Evolutionary conservation across 2,797 vertebrate genomes (phyloP).

Genomic region (Malurus splendens): DNA sequence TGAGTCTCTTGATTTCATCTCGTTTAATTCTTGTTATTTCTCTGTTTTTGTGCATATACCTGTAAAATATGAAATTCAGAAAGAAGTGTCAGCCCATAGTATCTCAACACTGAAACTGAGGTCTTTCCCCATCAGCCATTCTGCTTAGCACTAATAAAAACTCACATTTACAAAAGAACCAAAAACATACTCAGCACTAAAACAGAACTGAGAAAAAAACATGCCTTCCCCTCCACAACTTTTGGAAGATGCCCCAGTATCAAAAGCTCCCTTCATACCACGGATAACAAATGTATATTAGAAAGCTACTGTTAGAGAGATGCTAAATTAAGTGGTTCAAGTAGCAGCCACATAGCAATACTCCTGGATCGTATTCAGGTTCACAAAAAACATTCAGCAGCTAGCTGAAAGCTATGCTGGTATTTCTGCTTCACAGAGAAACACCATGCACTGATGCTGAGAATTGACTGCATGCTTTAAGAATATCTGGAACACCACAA

Average conservation of each 20-base stretch:
- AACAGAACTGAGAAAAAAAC: neutral
- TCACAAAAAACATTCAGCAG: neutral
- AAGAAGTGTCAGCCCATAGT: neutral
- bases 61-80: constrained; percentile 56
- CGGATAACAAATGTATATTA: neutral
- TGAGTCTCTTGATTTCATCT: constrained; percentile 96
- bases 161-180: neutral
- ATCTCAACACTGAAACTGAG: neutral
- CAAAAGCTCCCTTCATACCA: neutral
- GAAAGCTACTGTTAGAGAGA: neutral
- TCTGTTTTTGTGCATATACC: constrained; percentile 97
- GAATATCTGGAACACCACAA: neutral
- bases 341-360: neutral
- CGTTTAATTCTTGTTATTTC: constrained; percentile 95
- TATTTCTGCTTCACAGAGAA: neutral
- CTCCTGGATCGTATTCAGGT: neutral
- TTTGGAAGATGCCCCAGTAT: neutral
- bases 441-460: neutral
- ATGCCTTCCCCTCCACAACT: neutral
- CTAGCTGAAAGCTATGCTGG: neutral
- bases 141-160: neutral
- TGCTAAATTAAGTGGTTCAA: neutral
- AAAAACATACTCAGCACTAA: neutral
- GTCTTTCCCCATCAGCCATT: neutral
- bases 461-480: neutral